Conservation (phyloP, 2,888 invertebrate species). For the Tubulanus polymorphus region DNA sequence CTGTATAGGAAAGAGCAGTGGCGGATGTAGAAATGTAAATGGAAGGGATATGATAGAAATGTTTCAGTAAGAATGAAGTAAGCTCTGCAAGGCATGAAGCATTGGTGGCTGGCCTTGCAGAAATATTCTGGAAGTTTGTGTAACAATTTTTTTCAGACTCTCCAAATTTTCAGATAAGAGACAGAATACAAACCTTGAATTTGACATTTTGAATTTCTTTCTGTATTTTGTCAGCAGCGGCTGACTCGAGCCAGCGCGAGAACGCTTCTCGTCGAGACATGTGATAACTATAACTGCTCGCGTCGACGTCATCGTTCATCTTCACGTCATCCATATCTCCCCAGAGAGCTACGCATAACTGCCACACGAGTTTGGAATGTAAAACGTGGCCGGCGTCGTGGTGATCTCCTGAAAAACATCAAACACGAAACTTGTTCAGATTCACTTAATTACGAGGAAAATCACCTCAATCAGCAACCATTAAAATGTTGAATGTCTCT, state of each 20-base stretch:
- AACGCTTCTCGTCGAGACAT: slow-evolving; percentile 63
- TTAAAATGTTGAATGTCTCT: no score
- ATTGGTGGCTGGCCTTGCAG: no score
- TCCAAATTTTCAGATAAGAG: no score
- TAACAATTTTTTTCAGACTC: no score
- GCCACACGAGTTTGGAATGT: slow-evolving; percentile 59
- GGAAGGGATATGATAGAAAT: no score
- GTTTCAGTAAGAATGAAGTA: no score
- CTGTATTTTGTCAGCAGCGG: slow-evolving; percentile 54
- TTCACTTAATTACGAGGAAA: no score
- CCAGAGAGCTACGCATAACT: slow-evolving; percentile 79
- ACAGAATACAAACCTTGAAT: slow-evolving; percentile 26
- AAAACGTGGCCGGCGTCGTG: slow-evolving; percentile 29
- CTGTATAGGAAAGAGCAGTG: no score
- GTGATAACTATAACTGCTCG: slow-evolving; percentile 54
- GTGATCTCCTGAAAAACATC: slow-evolving; percentile 30
- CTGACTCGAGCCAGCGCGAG: slow-evolving; percentile 63
- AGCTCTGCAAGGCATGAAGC: no score
- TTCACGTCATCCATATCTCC: slow-evolving; percentile 60
- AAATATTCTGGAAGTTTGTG: no score
- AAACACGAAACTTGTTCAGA: no score
- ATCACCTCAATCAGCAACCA: background rate
- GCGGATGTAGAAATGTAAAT: no score
- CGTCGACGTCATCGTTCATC: slow-evolving; percentile 20
- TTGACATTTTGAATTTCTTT: slow-evolving; percentile 53